Base-by-base conservation (phyloP, 2,888 invertebrate genomes). In the Tipula confusa region DNA sequence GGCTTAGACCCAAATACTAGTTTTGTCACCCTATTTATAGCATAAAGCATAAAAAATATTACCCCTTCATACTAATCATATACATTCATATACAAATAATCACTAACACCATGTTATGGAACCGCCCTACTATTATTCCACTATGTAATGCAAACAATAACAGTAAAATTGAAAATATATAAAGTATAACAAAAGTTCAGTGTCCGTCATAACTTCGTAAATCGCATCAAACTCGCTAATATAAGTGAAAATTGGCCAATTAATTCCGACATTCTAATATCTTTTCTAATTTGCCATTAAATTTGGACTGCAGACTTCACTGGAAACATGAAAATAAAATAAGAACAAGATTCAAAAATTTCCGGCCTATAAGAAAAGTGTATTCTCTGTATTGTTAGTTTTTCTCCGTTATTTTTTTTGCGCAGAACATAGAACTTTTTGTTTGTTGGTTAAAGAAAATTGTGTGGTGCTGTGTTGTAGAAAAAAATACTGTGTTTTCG, bases 121-220 rank as follows among this genome's bases (percentile, higher is more conserved):
- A 64, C 64, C 64, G 64, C 64, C 64, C 64, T 64, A 64, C 64
- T 43, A 64, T 64, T 64, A 18, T 24, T 24, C 24, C 64, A 64
- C 24, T 64, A 9, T 64, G 24, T 24, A 64, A 24, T 64, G 24
- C 7, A 64, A 64, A 64, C 64, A 64, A 64, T 64, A 64, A 64
- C 64, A 64, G 64, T 24, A 64, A 64, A 18, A 64, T 64, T 64
- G 24, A 64, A 64, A 24, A 64, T 9, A 64, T 24, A 13, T 38
- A 13, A 64, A 64, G 64, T 64, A 64, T 64, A 64, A 18, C 64
- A 64, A 64, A 64, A 64, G 64, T 64, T 64, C 64, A 64, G 64
- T 64, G 64, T 64, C 24, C 64, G 64, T 11, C 64, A 64, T 64
- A 64, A 64, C 9, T 64, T 64, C 24, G 11, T 24, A 64, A 64